Base-by-base conservation (phyloP, 2,888 invertebrate species). In the Zygaena filipendulae region DNA sequence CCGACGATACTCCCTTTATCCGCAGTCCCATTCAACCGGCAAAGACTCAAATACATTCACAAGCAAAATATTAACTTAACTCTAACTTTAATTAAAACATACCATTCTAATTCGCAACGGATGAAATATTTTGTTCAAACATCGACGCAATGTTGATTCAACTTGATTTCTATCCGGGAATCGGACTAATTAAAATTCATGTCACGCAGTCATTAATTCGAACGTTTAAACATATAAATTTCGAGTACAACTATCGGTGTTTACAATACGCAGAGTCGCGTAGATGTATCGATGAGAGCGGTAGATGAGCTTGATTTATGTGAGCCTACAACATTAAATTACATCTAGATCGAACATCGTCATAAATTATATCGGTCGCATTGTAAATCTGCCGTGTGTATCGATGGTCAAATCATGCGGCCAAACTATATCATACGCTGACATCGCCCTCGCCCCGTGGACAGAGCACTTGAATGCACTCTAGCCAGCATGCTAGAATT, bases 271-370 rank as follows among this genome's bases (percentile, higher is more conserved):
- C 47, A 40, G 43, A 46, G 52, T 48, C 52, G 56, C 55, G 52
- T 52, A 52, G 66, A 68, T 64, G n/a, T n/a, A 66, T 67, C 68
- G 52, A 53, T 43, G 42, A 44, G 47, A 50, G 47, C 45, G 43
- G 47, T 49, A 59, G 77, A 72, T 66, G 75, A 66, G 57, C 60
- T 62, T 75, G 75, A 79, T 77, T 77, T 79, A 77, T 67, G 60
- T 49, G 44, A 49, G 54, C 59, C 61, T 61, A 66, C 72, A 70
- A 69, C 74, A 72, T 72, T 79, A 77, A 77, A 79, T 77, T 74
- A 75, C 70, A 74, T 74, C 70, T 74, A 70, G 69, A 74, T 68
- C 64, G 69, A 70, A 75, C 75, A 75, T 58, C 59, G 63, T 70
- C 48, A 77, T 79, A 77, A 77, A 79, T 77, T 69, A 67, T n/a